Evolutionary conservation across 1,140 invertebrate genomes (phyloP).

Genomic region (Drosophila nebulosa): DNA sequence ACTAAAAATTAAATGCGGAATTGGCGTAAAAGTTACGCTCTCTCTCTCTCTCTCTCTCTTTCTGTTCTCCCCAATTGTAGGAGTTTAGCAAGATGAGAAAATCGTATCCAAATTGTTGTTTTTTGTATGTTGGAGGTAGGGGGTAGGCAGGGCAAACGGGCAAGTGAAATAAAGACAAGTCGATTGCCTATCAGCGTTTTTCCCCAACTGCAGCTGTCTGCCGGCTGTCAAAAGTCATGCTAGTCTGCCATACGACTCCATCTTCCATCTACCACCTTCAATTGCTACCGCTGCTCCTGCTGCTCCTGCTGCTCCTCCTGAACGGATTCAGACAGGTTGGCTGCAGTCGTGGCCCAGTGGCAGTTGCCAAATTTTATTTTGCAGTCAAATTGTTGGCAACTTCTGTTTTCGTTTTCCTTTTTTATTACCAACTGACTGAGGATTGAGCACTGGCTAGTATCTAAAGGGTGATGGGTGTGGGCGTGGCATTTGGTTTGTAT

Average conservation of each 20-base stretch:
- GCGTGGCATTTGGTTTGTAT: neutral
- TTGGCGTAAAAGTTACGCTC: constrained; percentile 51
- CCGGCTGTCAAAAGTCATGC: constrained; percentile 42
- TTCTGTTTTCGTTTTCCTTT: constrained; percentile 22
- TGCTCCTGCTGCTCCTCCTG: neutral
- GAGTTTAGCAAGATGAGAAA: neutral
- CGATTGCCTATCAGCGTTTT: constrained; percentile 69
- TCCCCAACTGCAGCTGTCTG: constrained; percentile 64
- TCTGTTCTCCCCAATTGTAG: too few species aligned
- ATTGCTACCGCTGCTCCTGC: neutral
- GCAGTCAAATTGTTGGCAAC: constrained; percentile 72
- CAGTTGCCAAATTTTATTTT: constrained; percentile 75
- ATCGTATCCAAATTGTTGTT: neutral
- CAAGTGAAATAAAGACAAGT: constrained; percentile 59
- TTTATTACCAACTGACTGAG: neutral
- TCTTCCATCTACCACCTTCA: neutral
- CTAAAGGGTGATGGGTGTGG: neutral
- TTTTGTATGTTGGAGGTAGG: neutral
- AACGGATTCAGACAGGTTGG: constrained; percentile 41
- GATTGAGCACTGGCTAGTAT: too few species aligned
- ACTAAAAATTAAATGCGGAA: constrained; percentile 57
- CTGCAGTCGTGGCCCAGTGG: constrained; percentile 6
- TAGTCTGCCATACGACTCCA: neutral
- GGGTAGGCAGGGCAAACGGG: neutral
- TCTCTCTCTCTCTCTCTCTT: too few species aligned